phyloP scores from a whole-genome alignment of 64 coral and sea anemone species.

The Astreopora myriophthalma region DNA sequence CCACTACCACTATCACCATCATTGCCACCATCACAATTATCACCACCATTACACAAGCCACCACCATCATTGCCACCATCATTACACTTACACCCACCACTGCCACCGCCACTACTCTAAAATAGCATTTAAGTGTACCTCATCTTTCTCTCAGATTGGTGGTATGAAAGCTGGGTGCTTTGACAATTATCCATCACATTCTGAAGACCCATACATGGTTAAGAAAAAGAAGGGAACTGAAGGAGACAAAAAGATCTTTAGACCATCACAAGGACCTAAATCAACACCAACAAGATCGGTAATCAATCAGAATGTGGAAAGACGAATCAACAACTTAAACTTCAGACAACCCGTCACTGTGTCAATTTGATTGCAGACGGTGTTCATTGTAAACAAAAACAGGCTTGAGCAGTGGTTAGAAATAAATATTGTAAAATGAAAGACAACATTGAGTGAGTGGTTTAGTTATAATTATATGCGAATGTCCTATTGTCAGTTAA shows the following conservation, averaged over 20 bases:
- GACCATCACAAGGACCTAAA: slow-evolving; percentile 94
- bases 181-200: slow-evolving; percentile 83
- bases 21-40: no score
- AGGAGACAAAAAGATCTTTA: slow-evolving; percentile 76
- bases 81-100: no score
- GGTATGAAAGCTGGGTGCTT: slow-evolving; percentile 97
- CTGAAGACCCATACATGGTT: slow-evolving; percentile 84
- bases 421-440: not conserved
- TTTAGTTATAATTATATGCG: not conserved
- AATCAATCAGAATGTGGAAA: slow-evolving; percentile 90
- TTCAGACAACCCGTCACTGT: slow-evolving; percentile 75
- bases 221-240: slow-evolving; percentile 65
- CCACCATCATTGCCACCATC: no score
- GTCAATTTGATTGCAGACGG: slow-evolving; percentile 36
- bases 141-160: slow-evolving; percentile 70
- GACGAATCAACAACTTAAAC: slow-evolving; percentile 87
- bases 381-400: not conserved
- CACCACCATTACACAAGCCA: no score
- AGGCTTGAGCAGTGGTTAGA: not conserved
- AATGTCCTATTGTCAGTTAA: not conserved
- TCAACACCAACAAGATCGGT: slow-evolving; percentile 90
- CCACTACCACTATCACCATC: no score
- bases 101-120: no score
- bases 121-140: not conserved
- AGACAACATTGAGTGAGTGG: not conserved